Percentiles rank a stretch among this genome's conserved stretches.
Conservation (phyloP, 1,140 invertebrate species). For the Argopecten irradians region DNA sequence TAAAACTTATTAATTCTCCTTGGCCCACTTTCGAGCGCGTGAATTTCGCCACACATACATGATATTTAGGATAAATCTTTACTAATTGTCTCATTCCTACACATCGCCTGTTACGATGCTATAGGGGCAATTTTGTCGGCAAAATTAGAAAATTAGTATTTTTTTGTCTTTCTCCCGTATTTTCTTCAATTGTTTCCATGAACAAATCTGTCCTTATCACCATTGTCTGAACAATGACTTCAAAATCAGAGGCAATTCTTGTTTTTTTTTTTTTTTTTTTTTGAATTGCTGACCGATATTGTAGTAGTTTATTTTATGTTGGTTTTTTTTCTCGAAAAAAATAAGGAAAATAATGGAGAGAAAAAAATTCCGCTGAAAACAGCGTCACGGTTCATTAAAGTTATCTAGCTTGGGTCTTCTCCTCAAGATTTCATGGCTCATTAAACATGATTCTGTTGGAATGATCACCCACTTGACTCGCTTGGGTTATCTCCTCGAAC, state of each 20-base stretch:
- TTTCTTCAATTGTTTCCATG: background rate
- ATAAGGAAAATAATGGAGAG: background rate
- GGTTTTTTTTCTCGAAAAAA: too few relatives aligned
- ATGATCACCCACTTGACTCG: background rate
- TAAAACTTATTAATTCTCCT: slow-evolving; percentile 18
- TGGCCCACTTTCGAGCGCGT: background rate
- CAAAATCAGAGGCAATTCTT: too few relatives aligned
- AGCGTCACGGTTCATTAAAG: background rate
- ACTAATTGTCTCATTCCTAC: background rate
- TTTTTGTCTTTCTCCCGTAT: background rate
- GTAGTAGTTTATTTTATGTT: background rate
- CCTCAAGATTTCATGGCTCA: background rate
- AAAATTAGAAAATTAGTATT: background rate
- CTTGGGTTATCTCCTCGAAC: background rate
- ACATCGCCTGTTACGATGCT: background rate
- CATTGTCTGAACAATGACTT: background rate
- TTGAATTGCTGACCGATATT: background rate
- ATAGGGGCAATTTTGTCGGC: background rate
- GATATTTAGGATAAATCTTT: background rate
- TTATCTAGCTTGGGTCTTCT: background rate
- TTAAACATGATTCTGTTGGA: background rate
- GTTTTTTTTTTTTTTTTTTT: background rate
- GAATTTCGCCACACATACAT: background rate
- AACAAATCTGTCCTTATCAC: background rate
- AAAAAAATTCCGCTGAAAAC: background rate